Evolutionary conservation across 2,797 vertebrate species (phyloP).

Genomic region (Intellagama lesueurii): DNA sequence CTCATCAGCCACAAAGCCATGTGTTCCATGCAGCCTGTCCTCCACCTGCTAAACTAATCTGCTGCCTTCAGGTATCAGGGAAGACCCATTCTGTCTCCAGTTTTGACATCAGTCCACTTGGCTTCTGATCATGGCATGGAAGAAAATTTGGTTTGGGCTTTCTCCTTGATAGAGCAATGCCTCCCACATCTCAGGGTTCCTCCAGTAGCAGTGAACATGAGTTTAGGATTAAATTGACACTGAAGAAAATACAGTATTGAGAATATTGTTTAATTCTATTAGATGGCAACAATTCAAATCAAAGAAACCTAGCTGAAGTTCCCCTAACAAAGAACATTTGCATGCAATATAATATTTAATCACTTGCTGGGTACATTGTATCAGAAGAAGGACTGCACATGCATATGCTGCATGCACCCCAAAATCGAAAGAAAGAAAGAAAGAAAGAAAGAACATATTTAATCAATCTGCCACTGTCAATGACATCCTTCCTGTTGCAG

Average conservation of each 20-base stretch:
- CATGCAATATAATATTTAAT: neutral
- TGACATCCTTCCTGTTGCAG: too few relatives aligned
- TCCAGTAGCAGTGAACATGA: neutral
- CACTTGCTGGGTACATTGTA: neutral
- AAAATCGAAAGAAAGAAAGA: too few relatives aligned
- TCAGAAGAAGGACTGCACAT: neutral
- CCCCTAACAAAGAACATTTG: neutral
- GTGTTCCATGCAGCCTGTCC: neutral
- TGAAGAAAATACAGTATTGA: neutral
- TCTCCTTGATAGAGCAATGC: neutral
- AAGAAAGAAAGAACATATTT: too few relatives aligned
- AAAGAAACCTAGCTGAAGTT: neutral
- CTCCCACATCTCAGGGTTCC: neutral
- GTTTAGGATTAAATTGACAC: neutral
- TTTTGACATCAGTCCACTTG: neutral
- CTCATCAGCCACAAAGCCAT: too few relatives aligned
- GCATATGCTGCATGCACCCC: too few relatives aligned
- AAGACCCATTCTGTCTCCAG: neutral
- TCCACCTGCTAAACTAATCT: neutral
- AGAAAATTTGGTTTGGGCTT: neutral
- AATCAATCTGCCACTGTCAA: too few relatives aligned
- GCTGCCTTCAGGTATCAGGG: neutral
- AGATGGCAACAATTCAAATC: neutral
- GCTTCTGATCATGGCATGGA: neutral
- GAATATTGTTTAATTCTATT: neutral